Evolutionary conservation across 2,888 invertebrate genomes (phyloP), one percentile per base, ranked within the genome.

Genomic region (Terebella lapidaria): DNA sequence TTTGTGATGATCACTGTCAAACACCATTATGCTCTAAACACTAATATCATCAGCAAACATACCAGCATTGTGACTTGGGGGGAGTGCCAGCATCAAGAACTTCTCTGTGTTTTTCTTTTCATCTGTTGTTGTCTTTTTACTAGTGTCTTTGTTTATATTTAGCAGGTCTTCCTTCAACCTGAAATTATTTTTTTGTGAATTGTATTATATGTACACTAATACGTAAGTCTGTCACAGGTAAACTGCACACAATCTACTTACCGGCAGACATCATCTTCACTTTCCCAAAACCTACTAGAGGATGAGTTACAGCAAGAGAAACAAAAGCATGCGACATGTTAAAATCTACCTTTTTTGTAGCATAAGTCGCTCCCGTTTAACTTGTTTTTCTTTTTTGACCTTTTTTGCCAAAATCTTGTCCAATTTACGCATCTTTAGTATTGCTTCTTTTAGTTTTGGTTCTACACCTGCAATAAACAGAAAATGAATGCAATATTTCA

Each of bases 31-130:
- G n/a, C n/a, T n/a, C n/a, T n/a, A n/a, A n/a, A n/a, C n/a, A n/a
- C n/a, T n/a, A n/a, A n/a, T n/a, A n/a, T n/a, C n/a, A n/a, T n/a
- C n/a, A n/a, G n/a, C n/a, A n/a, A n/a, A 10, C 54, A 18, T 63
- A 77, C 78, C 77, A 71, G 72, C 72, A 70, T 75, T 76, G 61
- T 78, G 77, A 61, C 73, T 72, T 0, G 73, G 67, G 2, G 78
- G 76, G 15, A 74, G 67, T 35, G 74, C 71, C 25, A 79, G 61
- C 2, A 75, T 70, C 28, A 79, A 64, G 60, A 72, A 79, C 58
- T 74, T 78, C 26, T 74, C 72, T 35, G 75, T 77, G 69, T 79
- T 79, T 20, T 60, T 60, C 51, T 69, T 68, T 20, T 74, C 74
- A 45, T 77, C 77, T 56, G 67, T 67, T 20, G 71, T 64, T 51